Base-by-base conservation (phyloP, 1,140 invertebrate species). In the Calycopis cecrops region DNA sequence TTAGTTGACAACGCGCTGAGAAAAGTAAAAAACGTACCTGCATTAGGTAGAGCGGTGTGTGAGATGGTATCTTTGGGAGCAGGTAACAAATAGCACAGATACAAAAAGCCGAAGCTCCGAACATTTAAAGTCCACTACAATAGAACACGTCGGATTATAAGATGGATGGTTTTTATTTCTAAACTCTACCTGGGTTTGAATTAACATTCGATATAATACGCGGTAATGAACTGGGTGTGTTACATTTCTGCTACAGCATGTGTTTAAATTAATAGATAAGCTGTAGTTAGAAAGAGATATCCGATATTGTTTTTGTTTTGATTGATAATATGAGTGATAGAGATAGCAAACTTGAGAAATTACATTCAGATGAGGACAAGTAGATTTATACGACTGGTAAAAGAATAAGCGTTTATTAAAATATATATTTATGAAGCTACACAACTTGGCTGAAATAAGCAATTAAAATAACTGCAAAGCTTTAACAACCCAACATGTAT, bases 111-210 rank as follows among this genome's bases (percentile, higher is more conserved):
- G 58, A 53, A 69, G 60, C 62, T 61, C 70, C 70, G 65, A 65
- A 72, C 60, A 61, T 57, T 65, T 44, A 58, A 48, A 52, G 51
- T 61, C 50, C 6, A 53, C 60, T 57, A 83, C 80, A 84, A 86
- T 81, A 77, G 76, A 71, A 70, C 62, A 69, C 67, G 80, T 81
- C 83, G 77, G 80, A 79, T 80, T 77, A 76, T 71, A 85, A 81
- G 78, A 84, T 78, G 76, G 79, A 83, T 83, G 76, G 69, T 79
- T 73, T 71, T 61, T 69, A 77, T 73, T 72, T 76, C 57, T 64
- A 49, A 34, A 18, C 44, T 63, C 73, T 78, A 78, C 77, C 75
- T 76, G 70, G 63, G 68, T 73, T 61, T 66, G 66, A 64, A 59
- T 49, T 52, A 35, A 56, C 59, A 57, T 51, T 61, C 48, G 48